A percentile compares a stretch with the other conserved stretches of the same genome.
phyloP scores from a whole-genome alignment of 2,113 vertebrate genomes.

The Lonchura striata region DNA sequence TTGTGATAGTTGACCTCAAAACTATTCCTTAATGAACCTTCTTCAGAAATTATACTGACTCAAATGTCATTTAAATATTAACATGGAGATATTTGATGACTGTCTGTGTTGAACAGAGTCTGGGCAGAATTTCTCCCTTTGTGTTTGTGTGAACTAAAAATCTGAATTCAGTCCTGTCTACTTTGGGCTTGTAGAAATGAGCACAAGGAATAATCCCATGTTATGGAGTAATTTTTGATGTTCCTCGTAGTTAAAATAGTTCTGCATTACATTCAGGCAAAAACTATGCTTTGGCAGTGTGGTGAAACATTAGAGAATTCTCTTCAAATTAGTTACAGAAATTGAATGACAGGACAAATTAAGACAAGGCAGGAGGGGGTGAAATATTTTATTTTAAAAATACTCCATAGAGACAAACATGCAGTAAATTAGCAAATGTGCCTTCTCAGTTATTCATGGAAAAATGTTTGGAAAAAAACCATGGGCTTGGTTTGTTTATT shows the following conservation, averaged over 20 bases:
- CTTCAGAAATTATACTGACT: background rate
- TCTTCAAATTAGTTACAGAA: conserved; percentile 38
- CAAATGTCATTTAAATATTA: background rate
- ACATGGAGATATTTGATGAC: background rate
- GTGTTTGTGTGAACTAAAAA: background rate
- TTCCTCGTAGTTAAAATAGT: background rate
- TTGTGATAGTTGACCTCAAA: background rate
- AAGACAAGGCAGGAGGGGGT: background rate
- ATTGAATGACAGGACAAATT: conserved; percentile 45
- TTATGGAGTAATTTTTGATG: background rate
- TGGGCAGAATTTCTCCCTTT: background rate
- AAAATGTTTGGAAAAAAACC: background rate
- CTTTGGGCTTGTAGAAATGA: background rate
- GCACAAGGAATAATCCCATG: background rate
- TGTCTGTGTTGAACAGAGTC: background rate
- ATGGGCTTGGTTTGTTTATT: background rate
- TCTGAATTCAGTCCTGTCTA: background rate
- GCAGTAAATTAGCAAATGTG: conserved; percentile 32
- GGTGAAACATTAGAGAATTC: conserved; percentile 9
- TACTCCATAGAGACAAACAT: background rate
- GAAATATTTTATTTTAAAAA: conserved; percentile 50
- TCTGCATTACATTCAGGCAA: background rate
- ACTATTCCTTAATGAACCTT: background rate
- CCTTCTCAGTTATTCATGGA: conserved; percentile 41
- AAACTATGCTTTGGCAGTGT: background rate